A percentile compares a stretch with the other conserved stretches of the same genome.
phyloP scores from a whole-genome alignment of 2,113 vertebrate genomes.

The Lagopus leucura region DNA sequence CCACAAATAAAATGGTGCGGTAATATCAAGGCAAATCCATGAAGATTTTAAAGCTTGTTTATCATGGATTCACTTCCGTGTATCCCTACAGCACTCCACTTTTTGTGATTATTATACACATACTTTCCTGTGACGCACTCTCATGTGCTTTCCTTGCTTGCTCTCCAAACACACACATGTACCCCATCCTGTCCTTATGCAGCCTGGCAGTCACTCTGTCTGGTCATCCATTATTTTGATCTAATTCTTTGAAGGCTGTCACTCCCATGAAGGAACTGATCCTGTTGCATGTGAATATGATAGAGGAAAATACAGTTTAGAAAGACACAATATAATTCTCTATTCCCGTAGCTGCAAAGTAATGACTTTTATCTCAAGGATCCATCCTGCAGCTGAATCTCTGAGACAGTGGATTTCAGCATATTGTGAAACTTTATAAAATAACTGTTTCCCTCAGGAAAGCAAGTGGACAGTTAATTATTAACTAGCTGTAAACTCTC shows the following conservation, averaged over 20 bases:
- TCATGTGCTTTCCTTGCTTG: background rate
- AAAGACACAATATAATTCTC: background rate
- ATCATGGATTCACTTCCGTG: background rate
- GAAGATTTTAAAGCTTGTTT: background rate
- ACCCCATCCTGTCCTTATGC: background rate
- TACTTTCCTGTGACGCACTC: background rate
- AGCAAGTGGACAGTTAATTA: background rate
- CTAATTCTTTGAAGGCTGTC: background rate
- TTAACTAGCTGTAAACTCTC: background rate
- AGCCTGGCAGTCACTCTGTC: background rate
- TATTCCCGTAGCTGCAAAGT: background rate
- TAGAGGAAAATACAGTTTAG: background rate
- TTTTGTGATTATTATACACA: background rate
- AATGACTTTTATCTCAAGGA: background rate
- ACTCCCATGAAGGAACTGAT: background rate
- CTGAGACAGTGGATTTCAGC: background rate
- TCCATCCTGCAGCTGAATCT: background rate
- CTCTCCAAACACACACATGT: background rate
- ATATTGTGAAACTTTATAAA: background rate
- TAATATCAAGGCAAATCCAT: background rate
- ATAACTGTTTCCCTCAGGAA: background rate
- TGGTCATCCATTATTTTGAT: background rate
- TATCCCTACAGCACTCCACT: background rate
- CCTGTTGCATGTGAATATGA: background rate
- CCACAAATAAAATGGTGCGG: background rate